phyloP scores from a whole-genome alignment of 2,113 vertebrate species.

The Pterocles burchelli region DNA sequence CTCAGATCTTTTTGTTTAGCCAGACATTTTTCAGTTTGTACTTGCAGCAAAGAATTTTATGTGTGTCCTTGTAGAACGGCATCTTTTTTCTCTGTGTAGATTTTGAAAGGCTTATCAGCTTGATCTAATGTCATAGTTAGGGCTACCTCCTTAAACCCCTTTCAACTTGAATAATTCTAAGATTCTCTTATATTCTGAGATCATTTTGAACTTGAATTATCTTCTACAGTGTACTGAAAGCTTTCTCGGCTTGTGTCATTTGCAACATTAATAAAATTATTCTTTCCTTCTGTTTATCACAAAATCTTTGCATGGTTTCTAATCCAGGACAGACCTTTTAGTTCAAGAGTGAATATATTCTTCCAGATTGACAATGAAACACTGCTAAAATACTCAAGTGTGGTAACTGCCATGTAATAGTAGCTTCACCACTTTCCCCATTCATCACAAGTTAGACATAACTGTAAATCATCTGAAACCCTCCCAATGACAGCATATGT shows the following conservation, averaged over 20 bases:
- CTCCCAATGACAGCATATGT: not conserved
- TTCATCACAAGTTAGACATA: not conserved
- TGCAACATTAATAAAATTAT: not conserved
- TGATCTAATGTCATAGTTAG: not conserved
- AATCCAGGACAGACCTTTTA: not conserved
- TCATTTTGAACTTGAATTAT: not conserved
- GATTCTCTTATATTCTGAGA: not conserved
- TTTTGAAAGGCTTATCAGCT: not conserved
- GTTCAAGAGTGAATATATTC: not conserved
- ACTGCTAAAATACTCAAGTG: not conserved
- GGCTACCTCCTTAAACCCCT: not conserved
- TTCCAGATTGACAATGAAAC: not conserved
- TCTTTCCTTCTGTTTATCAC: not conserved
- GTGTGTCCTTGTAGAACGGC: not conserved
- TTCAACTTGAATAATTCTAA: not conserved
- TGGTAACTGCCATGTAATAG: not conserved
- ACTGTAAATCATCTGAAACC: not conserved
- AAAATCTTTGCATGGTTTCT: not conserved
- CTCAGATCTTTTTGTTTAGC: conserved; percentile 10
- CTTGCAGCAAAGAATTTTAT: not conserved
- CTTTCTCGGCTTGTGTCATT: not conserved
- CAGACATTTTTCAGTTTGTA: not conserved
- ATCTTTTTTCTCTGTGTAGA: not conserved
- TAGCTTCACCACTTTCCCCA: not conserved
- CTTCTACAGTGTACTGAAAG: not conserved